Evolutionary conservation across 2,113 vertebrate species (phyloP).

Genomic region (Aspidoscelis tigris): DNA sequence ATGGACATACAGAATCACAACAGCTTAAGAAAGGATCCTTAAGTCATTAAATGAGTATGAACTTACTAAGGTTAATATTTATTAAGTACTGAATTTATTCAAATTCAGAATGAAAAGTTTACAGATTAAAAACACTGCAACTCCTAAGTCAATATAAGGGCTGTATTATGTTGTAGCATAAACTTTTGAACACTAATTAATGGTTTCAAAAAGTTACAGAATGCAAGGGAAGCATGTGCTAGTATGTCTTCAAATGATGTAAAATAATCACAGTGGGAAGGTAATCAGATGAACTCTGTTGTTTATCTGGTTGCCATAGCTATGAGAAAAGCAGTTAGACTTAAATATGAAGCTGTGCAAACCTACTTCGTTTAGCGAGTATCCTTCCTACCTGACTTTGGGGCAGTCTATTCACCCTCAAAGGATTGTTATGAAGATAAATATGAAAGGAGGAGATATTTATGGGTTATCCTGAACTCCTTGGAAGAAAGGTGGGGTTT

Average conservation of each 20-base stretch:
- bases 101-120: background rate
- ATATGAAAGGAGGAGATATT: background rate
- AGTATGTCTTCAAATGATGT: too few relatives aligned
- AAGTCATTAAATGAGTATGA: slow-evolving; percentile 6
- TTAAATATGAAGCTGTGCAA: background rate
- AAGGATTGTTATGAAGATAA: background rate
- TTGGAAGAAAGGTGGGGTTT: background rate
- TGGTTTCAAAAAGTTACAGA: background rate
- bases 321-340: background rate
- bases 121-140: slow-evolving; percentile 7
- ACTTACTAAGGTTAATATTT: slow-evolving; percentile 7
- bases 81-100: slow-evolving; percentile 12
- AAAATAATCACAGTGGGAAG: background rate
- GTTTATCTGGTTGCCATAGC: background rate
- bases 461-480: background rate
- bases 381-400: background rate
- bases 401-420: background rate
- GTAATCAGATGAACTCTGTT: background rate
- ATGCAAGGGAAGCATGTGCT: background rate
- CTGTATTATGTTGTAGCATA: background rate
- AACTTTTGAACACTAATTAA: too few relatives aligned
- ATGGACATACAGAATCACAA: background rate
- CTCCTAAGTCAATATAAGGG: too few relatives aligned
- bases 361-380: too few relatives aligned
- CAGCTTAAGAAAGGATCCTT: background rate